Base-by-base conservation (phyloP, 2,797 vertebrate genomes). In the Darevskia nairensis region DNA sequence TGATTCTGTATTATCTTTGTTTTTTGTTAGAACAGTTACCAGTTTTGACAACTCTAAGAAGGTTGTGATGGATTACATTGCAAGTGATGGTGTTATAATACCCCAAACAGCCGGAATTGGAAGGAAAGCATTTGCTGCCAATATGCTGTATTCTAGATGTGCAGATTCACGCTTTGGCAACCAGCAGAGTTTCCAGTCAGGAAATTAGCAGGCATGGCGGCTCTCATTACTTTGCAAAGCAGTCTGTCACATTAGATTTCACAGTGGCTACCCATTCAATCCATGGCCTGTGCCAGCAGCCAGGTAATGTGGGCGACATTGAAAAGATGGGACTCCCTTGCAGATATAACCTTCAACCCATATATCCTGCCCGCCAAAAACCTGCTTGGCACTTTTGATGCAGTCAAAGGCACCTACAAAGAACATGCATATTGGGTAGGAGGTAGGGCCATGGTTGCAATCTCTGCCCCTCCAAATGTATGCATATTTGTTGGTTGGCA, bases 231-330 rank as follows among this genome's bases (percentile, higher is more conserved):
- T 59, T 71, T 79, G 61, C 25, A n/a, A 69, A 86, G 64, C 85
- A 79, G 79, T 75, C 76, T 88, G 87, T 72, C 75, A 84, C 82
- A 72, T 84, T 88, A 41, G 17, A 79, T 78, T 84, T 88, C 27
- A 79, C 87, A 79, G 76, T 78, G 59, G 64, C 32, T 41, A 84
- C n/a, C 75, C 66, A 71, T 84, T 84, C 87, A 79, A 71, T 88
- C 27, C 7, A 59, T n/a, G 32, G 64, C 75, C 81, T 41, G 46
- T 69, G 17, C 76, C 35, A 72, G 64, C 10, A 55, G 64, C 74
- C 46, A 78, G 46, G 39, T 19, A 71, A 50, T 39, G 8, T 44
- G 72, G 23, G 15, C 19, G 15, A 21, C 39, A 8, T 64, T 79
- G 13, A 46, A 55, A 44, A 69, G 64, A 55, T 86, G 61, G 44